Evolutionary conservation across 2,113 vertebrate species (phyloP), one percentile per base, ranked within the genome.

Genomic region (Microtus ochrogaster): DNA sequence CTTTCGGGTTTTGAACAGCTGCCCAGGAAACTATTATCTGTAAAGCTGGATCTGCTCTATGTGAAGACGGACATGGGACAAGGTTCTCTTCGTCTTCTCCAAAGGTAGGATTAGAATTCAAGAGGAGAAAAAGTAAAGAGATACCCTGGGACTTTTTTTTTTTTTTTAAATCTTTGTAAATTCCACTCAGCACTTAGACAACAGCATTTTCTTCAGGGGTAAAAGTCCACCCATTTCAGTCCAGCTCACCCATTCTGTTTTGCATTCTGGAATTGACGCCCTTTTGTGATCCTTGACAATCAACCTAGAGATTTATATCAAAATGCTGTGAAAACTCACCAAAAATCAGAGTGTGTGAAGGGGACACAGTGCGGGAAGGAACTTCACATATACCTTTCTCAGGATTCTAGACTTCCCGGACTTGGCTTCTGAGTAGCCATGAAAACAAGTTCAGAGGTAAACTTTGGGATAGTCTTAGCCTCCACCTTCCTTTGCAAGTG

Each of bases 1-100:
- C 96, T 97, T 94, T 97, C 93, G 97, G 96, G 93, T 96, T 96
- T 96, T 95, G 97, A 93, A 94, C 93, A 97, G 93, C 95, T 24
- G 76, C 77, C 94, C 47, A 83, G 91, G 47, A 97, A 89, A 89
- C 77, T 95, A 30, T 95, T 97, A 98, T 94, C 97, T 97, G 96
- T 97, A 73, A 87, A 96, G 44, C 93, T 85, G 94, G 89, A 94
- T 89, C 96, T 97, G 68, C 92, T 94, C 96, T 97, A 63, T 96
- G 88, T 97, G 97, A 97, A 93, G 87, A 66, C 85, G 92, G 93
- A 84, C 90, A 0, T 0, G 61, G 88, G 96, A 87, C 30, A 96
- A 77, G 94, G 36, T 87, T 96, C 52, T 52, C 95, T 96, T 68
- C 17, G 83, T 94, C 97, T 98, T 83, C 94, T 97, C 72, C 89